These are phyloP conservation scores for Dendrocincla tyrannina DNA, from an alignment of 2,797 vertebrate species.

Conservation along the genomic window DNA sequence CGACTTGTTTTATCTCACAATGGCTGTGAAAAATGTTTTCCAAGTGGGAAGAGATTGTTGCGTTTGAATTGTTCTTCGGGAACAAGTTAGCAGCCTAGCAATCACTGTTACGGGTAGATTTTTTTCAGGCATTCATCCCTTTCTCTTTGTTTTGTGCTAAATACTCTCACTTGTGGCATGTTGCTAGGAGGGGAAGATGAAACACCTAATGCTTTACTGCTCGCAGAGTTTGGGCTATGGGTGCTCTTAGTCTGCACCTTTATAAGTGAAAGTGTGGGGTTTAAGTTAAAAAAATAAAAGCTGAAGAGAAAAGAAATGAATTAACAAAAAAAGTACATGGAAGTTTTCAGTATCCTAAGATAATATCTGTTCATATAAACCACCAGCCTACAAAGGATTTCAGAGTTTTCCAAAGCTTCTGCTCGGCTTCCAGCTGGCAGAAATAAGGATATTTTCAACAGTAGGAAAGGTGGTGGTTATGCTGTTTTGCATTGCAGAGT, in stretches of 20 bases:
- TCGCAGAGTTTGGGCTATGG: neutral
- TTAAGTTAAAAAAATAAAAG: neutral
- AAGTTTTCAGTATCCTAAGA: conserved; percentile 37
- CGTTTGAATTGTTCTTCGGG: neutral
- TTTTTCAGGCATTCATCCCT: neutral
- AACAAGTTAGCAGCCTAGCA: neutral
- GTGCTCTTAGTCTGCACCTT: neutral
- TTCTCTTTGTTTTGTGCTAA: neutral
- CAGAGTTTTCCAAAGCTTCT: conserved; percentile 27
- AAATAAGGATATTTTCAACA: conserved; percentile 11
- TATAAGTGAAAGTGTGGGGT: neutral
- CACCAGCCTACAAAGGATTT: conserved; percentile 38
- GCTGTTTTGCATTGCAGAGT: conserved; percentile 43
- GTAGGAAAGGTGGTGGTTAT: conserved; percentile 50
- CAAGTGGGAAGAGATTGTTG: neutral
- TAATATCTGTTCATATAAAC: conserved; percentile 45
- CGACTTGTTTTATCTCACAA: neutral
- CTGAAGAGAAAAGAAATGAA: neutral
- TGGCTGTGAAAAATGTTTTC: neutral
- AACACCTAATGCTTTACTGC: neutral
- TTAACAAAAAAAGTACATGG: neutral
- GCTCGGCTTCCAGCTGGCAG: conserved; percentile 53
- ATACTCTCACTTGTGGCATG: neutral
- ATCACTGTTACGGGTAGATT: neutral
- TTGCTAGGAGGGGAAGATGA: neutral